Conservation (phyloP, 2,888 invertebrate genomes). For the Himalopsyche kuldschensis region DNA sequence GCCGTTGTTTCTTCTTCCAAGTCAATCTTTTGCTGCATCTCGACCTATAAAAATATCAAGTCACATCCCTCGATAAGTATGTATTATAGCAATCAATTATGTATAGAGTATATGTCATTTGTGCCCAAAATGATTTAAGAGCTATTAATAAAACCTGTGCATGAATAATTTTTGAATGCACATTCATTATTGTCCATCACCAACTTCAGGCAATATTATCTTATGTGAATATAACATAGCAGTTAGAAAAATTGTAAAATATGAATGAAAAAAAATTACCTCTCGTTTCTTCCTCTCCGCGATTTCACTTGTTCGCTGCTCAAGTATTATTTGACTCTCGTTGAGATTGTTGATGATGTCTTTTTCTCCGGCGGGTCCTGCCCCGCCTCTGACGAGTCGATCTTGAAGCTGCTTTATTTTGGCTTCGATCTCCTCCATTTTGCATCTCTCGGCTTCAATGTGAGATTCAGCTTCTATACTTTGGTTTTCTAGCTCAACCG, state of each 20-base stretch:
- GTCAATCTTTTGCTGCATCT: conserved; percentile 93
- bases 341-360: conserved; percentile 95
- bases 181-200: no score
- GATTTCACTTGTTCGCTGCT: conserved; percentile 83
- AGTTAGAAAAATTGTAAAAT: no score
- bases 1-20: conserved; percentile 90
- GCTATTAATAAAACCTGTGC: no score
- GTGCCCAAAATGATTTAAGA: no score
- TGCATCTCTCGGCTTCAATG: conserved; percentile 70
- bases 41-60: conserved; percentile 58
- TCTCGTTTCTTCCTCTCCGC: conserved; percentile 85
- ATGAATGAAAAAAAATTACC: conserved; percentile 45
- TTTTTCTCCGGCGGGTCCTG: conserved; percentile 51
- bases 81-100: neutral
- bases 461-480: conserved; percentile 53
- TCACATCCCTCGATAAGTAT: conserved; percentile 44
- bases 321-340: conserved; percentile 87
- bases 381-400: conserved; percentile 88
- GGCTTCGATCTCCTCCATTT: conserved; percentile 73
- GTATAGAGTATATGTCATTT: no score
- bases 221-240: no score
- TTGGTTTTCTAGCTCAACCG: conserved; percentile 56
- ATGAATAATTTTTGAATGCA: no score
- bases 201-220: no score
- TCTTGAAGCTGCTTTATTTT: conserved; percentile 88